phyloP scores from a whole-genome alignment of 23 tunicate genomes.

The Oikopleura dioica region DNA sequence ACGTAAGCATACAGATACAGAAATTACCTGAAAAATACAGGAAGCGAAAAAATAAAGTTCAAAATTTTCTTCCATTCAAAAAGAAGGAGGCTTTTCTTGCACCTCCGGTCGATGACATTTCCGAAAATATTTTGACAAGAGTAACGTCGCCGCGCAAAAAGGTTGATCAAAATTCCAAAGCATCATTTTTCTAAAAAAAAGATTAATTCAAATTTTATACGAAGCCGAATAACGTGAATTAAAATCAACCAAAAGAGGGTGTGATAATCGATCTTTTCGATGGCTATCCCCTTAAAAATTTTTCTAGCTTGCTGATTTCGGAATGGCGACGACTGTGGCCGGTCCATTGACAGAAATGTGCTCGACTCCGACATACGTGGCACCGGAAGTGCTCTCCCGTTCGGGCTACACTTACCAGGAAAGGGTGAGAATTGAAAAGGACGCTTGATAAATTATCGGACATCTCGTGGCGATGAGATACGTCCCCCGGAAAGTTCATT shows the following conservation, averaged over 20 bases:
- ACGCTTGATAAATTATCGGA: too few species aligned
- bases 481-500: too few species aligned
- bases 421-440: too few species aligned
- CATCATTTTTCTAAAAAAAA: not conserved
- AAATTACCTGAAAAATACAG: too few species aligned
- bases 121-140: not conserved
- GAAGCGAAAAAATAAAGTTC: too few species aligned
- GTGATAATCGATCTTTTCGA: not conserved
- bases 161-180: not conserved
- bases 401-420: constrained; percentile 23
- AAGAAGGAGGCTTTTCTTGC: too few species aligned
- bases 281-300: not conserved
- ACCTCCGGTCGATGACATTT: not conserved
- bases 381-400: constrained; percentile 78
- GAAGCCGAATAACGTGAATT: not conserved
- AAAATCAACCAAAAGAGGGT: not conserved
- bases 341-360: constrained; percentile 76
- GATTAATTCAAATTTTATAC: not conserved
- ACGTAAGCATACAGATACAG: too few species aligned
- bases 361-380: constrained; percentile 96
- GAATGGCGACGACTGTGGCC: constrained; percentile 46
- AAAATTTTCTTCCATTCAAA: too few species aligned
- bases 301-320: constrained; percentile 85
- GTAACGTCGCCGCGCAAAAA: too few species aligned
- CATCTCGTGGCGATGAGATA: too few species aligned